Percentiles rank a stretch among this genome's conserved stretches.
Conservation (phyloP, 2,888 invertebrate species). For the Temnothorax rugatulus region DNA sequence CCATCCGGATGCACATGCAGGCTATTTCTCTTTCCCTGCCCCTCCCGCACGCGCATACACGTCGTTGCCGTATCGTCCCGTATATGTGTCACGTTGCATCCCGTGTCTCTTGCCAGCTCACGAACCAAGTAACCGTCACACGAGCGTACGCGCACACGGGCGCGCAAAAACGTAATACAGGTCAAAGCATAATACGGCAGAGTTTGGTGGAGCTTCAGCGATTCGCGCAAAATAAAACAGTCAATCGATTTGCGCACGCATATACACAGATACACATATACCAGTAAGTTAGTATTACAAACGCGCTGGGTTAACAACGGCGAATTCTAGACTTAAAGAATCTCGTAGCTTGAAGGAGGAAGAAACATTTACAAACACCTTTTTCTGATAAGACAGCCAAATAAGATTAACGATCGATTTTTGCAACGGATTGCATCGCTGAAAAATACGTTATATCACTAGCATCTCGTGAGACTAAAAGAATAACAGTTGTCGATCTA, state of each 20-base stretch:
- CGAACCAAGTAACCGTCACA: conserved; percentile 38
- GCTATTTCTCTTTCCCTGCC: conserved; percentile 40
- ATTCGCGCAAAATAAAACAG: conserved; percentile 68
- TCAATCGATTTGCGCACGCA: conserved; percentile 64
- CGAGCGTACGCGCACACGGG: neutral
- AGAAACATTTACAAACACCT: neutral
- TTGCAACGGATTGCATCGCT: neutral
- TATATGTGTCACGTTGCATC: conserved; percentile 53
- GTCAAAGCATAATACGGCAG: conserved; percentile 60
- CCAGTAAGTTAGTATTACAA: neutral
- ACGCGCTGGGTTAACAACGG: neutral
- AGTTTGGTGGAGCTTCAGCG: conserved; percentile 49
- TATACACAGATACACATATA: neutral
- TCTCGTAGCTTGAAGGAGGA: neutral
- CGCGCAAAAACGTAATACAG: conserved; percentile 32
- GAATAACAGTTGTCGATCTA: neutral
- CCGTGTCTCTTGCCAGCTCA: conserved; percentile 50
- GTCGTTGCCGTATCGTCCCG: conserved; percentile 57
- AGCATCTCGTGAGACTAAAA: neutral
- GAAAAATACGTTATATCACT: neutral
- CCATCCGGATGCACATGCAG: conserved; percentile 57
- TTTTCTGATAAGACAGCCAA: neutral
- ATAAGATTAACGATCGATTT: neutral
- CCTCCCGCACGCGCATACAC: neutral
- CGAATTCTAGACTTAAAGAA: neutral